Percentiles rank a stretch among this genome's conserved stretches.
phyloP scores from a whole-genome alignment of 1,140 invertebrate species.

The Goniozus legneri region DNA sequence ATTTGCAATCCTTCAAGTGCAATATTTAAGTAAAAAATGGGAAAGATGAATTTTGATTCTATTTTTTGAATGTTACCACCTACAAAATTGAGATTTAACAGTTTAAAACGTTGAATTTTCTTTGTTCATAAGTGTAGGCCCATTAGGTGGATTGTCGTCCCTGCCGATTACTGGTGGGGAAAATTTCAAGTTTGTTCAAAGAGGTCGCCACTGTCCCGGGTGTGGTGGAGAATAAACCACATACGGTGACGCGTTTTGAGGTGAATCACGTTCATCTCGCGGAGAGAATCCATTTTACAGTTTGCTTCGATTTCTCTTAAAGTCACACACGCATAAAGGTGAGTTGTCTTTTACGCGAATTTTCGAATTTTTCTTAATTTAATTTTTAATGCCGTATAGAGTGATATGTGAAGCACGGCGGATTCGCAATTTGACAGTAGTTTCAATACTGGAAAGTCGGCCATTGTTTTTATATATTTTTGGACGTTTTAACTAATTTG shows the following conservation, averaged over 20 bases:
- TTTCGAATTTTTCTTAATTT: not conserved
- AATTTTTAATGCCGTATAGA: no score
- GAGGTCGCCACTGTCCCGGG: slow-evolving; percentile 21
- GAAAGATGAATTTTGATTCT: no score
- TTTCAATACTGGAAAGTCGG: not conserved
- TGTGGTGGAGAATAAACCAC: slow-evolving; percentile 29
- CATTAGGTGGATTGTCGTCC: no score
- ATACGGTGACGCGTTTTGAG: slow-evolving; percentile 30
- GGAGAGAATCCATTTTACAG: not conserved
- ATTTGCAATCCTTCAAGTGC: no score
- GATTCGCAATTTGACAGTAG: not conserved
- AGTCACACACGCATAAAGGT: not conserved
- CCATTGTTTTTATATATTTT: slow-evolving; percentile 23
- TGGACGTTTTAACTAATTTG: no score
- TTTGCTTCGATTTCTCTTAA: not conserved
- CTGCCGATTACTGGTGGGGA: no score
- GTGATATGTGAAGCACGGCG: no score
- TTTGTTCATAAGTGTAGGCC: no score
- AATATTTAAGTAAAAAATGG: no score
- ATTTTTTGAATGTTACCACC: no score
- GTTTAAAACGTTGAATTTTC: no score
- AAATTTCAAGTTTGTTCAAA: slow-evolving; percentile 9
- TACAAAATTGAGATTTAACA: no score
- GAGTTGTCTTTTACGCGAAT: slow-evolving; percentile 10
- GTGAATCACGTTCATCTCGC: slow-evolving; percentile 26